Conservation (phyloP, 1,140 invertebrate species). For the Venustaconcha ellipsiformis region DNA sequence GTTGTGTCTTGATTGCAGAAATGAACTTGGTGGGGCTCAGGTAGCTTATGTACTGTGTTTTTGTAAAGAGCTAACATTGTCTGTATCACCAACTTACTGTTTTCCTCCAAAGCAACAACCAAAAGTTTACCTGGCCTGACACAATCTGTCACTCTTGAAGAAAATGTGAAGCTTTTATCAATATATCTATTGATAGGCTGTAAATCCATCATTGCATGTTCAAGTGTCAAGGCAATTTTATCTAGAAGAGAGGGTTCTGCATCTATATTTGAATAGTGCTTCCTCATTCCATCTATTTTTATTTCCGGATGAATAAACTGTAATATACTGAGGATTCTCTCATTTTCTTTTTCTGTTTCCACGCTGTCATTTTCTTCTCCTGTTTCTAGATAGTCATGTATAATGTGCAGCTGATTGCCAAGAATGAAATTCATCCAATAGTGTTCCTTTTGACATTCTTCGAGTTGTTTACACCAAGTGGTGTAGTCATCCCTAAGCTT, state of each 20-base stretch:
- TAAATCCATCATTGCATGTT: no score
- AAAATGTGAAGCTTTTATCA: not conserved
- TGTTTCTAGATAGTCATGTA: slow-evolving; percentile 10
- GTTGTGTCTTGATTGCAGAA: slow-evolving; percentile 36
- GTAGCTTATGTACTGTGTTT: slow-evolving; percentile 37
- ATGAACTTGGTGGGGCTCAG: slow-evolving; percentile 35
- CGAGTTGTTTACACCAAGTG: not conserved
- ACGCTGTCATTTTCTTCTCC: no score
- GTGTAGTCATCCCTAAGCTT: not conserved
- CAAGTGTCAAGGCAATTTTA: no score
- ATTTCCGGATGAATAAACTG: slow-evolving; percentile 16
- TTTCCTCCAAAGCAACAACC: slow-evolving; percentile 15
- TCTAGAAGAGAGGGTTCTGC: not conserved
- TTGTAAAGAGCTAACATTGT: slow-evolving; percentile 37
- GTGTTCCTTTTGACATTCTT: not conserved
- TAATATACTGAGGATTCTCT: not conserved
- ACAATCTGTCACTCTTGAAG: slow-evolving; percentile 5
- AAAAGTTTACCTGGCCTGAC: slow-evolving; percentile 10
- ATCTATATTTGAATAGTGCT: not conserved
- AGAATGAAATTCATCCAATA: slow-evolving; percentile 30
- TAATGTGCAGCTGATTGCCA: not conserved
- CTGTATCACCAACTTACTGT: slow-evolving; percentile 22
- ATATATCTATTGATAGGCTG: not conserved
- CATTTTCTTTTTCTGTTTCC: not conserved
- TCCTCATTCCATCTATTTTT: not conserved